phyloP scores from a whole-genome alignment of 2,113 vertebrate genomes.

The Limnothrissa miodon region DNA sequence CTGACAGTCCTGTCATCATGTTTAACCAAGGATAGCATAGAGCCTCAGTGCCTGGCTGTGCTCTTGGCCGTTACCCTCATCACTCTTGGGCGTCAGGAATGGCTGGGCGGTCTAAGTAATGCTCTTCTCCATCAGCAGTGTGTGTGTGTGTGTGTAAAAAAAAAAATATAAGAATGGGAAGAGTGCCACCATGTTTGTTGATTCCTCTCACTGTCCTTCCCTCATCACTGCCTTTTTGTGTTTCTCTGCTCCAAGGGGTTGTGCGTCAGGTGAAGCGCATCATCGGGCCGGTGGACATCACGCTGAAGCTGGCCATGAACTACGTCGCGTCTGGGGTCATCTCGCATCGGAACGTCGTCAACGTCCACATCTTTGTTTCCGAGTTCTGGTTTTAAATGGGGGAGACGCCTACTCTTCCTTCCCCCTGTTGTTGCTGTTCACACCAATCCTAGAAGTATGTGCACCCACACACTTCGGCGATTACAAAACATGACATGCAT shows the following conservation, averaged over 20 bases:
- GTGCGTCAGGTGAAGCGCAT: conserved; percentile 89
- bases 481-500: neutral
- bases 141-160: neutral
- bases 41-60: neutral
- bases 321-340: conserved; percentile 82
- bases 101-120: neutral
- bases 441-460: neutral
- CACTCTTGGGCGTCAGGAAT: neutral
- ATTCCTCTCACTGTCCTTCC: neutral
- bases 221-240: conserved; percentile 17
- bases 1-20: conserved; percentile 18
- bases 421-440: neutral
- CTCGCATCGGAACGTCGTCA: conserved; percentile 86
- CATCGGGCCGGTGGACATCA: conserved; percentile 78
- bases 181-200: conserved; percentile 11
- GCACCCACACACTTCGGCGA: conserved; percentile 2
- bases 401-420: neutral
- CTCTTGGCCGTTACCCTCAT: neutral
- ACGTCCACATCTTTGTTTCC: conserved; percentile 88
- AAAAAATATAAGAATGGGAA: neutral
- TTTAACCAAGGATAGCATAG: conserved; percentile 5
- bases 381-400: conserved; percentile 91
- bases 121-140: neutral
- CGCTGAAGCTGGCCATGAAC: conserved; percentile 91
- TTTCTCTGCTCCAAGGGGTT: conserved; percentile 76